Evolutionary conservation across 1,140 invertebrate genomes (phyloP).

Genomic region (Liolophura sinensis): DNA sequence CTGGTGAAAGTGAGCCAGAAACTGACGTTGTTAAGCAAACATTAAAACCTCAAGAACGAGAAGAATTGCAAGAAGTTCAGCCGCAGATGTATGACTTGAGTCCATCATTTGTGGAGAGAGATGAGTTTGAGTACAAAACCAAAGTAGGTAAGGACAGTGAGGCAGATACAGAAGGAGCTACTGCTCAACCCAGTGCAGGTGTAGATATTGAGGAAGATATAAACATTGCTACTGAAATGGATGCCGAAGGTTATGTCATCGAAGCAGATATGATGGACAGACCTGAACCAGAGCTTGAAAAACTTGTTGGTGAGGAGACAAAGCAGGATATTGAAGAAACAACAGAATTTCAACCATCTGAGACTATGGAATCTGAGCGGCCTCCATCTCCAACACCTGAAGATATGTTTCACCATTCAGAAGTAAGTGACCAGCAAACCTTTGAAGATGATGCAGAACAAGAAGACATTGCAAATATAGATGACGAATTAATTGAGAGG

Average conservation of each 20-base stretch:
- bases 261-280: constrained; percentile 12
- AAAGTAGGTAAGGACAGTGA: too few relatives aligned
- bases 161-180: too few relatives aligned
- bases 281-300: constrained; percentile 1
- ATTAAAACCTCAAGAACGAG: too few relatives aligned
- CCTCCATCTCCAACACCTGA: constrained; percentile 54
- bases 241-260: constrained; percentile 5
- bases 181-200: not conserved
- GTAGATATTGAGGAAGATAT: not conserved
- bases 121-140: not conserved
- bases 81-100: not conserved
- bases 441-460: constrained; percentile 13
- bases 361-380: constrained; percentile 32
- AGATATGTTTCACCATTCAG: constrained; percentile 28
- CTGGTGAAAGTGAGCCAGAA: too few relatives aligned
- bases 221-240: constrained; percentile 10
- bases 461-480: constrained; percentile 10
- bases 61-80: too few relatives aligned
- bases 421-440: not conserved
- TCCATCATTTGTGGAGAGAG: not conserved
- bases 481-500: constrained; percentile 31
- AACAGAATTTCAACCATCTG: constrained; percentile 3
- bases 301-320: not conserved
- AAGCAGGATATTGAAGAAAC: not conserved
- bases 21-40: too few relatives aligned